phyloP scores from a whole-genome alignment of 2,888 invertebrate species.

The Antheraea assamensis region DNA sequence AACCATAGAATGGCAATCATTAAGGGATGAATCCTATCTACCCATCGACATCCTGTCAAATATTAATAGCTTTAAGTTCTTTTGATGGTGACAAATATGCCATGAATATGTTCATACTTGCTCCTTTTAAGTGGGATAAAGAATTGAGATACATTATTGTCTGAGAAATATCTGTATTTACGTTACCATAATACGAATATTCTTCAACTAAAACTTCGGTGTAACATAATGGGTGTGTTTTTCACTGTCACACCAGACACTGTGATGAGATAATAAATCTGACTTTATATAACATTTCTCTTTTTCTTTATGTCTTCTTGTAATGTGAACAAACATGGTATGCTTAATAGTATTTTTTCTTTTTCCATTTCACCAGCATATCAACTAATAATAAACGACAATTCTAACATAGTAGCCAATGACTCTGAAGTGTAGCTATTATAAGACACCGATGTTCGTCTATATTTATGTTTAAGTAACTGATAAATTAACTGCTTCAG shows the following conservation, averaged over 20 bases:
- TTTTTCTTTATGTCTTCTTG: neutral
- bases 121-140: neutral
- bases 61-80: neutral
- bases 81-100: neutral
- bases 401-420: too few species aligned
- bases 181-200: neutral
- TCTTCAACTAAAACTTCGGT: neutral
- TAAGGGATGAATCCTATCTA: neutral
- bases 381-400: neutral
- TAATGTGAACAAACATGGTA: neutral
- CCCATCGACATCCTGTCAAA: neutral
- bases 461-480: too few species aligned
- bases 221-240: conserved; percentile 3
- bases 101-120: neutral
- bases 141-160: neutral
- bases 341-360: neutral
- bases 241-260: conserved; percentile 3
- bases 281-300: neutral
- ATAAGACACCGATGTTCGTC: too few species aligned
- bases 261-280: conserved; percentile 12
- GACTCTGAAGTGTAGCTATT: too few species aligned
- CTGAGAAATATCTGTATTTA: neutral
- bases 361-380: neutral
- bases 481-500: too few species aligned
- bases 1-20: too few species aligned